These are phyloP conservation scores for Rhingia rostrata DNA, from an alignment of 2,888 invertebrate genomes.

Conservation along the genomic window DNA sequence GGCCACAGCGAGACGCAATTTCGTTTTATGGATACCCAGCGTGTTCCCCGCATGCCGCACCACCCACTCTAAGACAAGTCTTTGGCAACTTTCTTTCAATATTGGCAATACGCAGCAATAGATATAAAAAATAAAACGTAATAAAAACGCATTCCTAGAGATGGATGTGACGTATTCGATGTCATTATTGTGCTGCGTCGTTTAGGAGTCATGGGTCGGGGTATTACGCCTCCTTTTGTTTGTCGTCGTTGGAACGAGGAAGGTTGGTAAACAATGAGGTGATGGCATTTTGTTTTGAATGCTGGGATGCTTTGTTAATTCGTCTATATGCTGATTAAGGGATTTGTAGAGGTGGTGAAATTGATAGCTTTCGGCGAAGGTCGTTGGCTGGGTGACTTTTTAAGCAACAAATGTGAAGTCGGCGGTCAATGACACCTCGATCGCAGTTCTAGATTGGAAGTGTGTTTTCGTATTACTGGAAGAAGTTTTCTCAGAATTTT, in stretches of 20 bases:
- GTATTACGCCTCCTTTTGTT: background rate
- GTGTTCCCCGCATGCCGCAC: background rate
- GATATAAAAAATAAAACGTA: constrained; percentile 25
- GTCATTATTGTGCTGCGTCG: background rate
- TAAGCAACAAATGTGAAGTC: background rate
- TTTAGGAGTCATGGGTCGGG: background rate
- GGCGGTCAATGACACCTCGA: too few relatives aligned
- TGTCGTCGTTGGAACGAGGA: constrained; percentile 1
- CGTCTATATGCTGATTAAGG: constrained; percentile 6
- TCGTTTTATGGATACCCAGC: constrained; percentile 22
- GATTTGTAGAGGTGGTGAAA: constrained; percentile 7
- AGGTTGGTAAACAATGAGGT: background rate
- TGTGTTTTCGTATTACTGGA: too few relatives aligned
- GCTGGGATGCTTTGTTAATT: constrained; percentile 6
- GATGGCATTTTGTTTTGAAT: background rate
- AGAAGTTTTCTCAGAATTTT: too few relatives aligned
- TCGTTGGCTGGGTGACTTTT: constrained; percentile 19
- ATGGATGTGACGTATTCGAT: constrained; percentile 16
- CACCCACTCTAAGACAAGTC: background rate
- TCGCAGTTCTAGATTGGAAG: too few relatives aligned
- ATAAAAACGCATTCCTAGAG: background rate
- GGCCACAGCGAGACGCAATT: constrained; percentile 33
- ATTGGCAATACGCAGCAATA: background rate
- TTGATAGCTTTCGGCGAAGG: constrained; percentile 28
- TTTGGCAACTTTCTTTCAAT: background rate